Evolutionary conservation across 2,797 vertebrate genomes (phyloP).

Genomic region (Dendrocincla fuliginosa): DNA sequence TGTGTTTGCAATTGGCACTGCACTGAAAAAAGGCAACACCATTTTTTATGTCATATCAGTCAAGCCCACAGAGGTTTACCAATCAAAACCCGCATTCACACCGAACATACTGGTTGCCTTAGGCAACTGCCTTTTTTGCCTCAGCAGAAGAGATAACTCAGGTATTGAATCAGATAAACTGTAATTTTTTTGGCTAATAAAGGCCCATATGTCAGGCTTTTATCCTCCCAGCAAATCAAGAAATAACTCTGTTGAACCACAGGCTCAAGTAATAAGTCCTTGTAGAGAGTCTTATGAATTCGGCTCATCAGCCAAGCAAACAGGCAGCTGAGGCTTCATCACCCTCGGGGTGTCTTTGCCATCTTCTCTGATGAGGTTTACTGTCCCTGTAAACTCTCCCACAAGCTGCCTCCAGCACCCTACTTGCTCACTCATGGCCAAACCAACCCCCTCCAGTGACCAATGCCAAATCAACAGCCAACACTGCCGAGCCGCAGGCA

Average conservation of each 20-base stretch:
- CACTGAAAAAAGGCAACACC: background rate
- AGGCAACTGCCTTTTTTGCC: background rate
- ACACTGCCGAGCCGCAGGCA: accelerated
- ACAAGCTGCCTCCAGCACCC: background rate
- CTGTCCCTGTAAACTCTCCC: background rate
- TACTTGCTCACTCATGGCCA: background rate
- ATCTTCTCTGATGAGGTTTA: background rate
- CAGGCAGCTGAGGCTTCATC: background rate
- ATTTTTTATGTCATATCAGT: background rate
- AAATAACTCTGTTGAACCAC: background rate
- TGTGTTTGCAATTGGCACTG: background rate
- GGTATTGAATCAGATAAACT: conserved; percentile 32
- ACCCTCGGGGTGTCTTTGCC: background rate
- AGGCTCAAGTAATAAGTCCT: background rate
- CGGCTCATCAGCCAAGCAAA: background rate
- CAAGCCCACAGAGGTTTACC: background rate
- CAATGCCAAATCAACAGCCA: accelerated
- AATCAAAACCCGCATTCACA: background rate
- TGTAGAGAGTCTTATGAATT: accelerated
- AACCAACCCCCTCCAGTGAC: background rate
- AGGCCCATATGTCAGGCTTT: background rate
- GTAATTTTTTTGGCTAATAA: background rate
- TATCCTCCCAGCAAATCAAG: background rate
- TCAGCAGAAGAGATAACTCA: background rate
- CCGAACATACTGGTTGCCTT: background rate